These are phyloP conservation scores for Nasua narica DNA, from an alignment of 2,797 vertebrate genomes.

Conservation along the genomic window DNA sequence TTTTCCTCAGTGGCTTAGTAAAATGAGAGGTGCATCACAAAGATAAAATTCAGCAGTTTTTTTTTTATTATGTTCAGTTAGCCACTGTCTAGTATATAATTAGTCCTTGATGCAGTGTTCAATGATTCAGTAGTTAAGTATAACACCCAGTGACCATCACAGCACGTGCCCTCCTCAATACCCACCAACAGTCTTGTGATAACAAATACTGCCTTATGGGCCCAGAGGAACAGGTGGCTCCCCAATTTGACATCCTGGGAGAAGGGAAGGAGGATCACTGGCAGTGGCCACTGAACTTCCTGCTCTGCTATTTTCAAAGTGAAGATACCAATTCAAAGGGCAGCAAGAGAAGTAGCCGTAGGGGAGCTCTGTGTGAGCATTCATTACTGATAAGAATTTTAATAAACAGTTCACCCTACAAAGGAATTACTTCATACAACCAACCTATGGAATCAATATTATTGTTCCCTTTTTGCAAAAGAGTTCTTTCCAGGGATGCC, in stretches of 20 bases:
- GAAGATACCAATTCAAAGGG: not conserved
- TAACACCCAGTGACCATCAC: no score
- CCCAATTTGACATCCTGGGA: not conserved
- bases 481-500: not conserved
- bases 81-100: no score
- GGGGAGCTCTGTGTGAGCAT: not conserved
- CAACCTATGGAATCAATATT: not conserved
- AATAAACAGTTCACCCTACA: not conserved
- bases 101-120: no score
- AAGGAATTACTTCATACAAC: not conserved
- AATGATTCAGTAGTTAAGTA: no score
- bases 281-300: not conserved
- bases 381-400: not conserved
- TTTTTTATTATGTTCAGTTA: no score
- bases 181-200: not conserved
- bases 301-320: not conserved
- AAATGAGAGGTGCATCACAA: conserved; percentile 48
- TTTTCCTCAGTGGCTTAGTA: conserved; percentile 53
- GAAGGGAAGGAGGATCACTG: not conserved
- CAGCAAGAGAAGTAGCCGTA: not conserved
- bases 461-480: not conserved
- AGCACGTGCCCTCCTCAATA: no score
- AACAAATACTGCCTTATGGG: not conserved
- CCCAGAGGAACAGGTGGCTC: not conserved
- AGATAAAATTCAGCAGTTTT: not conserved